These are phyloP conservation scores for Pogonocichla stellata DNA, from an alignment of 2,113 vertebrate genomes.

Conservation along the genomic window DNA sequence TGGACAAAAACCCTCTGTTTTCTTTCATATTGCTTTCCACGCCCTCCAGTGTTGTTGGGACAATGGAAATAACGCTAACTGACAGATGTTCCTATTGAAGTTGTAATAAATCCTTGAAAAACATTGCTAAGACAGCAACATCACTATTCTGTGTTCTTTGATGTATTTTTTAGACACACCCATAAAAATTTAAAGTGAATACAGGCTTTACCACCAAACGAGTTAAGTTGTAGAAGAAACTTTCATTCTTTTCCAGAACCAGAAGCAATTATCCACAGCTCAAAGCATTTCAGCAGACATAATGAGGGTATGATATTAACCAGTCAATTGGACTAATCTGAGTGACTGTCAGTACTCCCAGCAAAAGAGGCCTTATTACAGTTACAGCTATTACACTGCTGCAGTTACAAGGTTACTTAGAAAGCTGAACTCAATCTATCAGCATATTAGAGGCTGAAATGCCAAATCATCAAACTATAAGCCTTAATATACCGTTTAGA, in stretches of 20 bases:
- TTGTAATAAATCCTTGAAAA: neutral
- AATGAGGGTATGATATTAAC: constrained; percentile 30
- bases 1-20: neutral
- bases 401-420: constrained; percentile 41
- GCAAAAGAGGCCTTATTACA: neutral
- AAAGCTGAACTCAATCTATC: constrained; percentile 17
- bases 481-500: neutral
- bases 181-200: neutral
- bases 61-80: neutral
- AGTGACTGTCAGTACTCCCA: neutral
- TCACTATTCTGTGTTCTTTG: neutral
- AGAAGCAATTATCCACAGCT: neutral
- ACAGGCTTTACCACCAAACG: neutral
- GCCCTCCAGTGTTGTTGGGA: neutral
- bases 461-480: neutral
- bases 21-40: neutral
- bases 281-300: constrained; percentile 2
- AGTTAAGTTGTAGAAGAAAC: neutral
- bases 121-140: neutral
- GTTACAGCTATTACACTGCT: neutral
- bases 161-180: neutral
- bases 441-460: constrained; percentile 5
- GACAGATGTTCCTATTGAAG: neutral
- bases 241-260: neutral
- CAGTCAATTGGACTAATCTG: constrained; percentile 25